Evolutionary conservation across 1,140 invertebrate genomes (phyloP).

Genomic region (Drosophila subpulchrella): DNA sequence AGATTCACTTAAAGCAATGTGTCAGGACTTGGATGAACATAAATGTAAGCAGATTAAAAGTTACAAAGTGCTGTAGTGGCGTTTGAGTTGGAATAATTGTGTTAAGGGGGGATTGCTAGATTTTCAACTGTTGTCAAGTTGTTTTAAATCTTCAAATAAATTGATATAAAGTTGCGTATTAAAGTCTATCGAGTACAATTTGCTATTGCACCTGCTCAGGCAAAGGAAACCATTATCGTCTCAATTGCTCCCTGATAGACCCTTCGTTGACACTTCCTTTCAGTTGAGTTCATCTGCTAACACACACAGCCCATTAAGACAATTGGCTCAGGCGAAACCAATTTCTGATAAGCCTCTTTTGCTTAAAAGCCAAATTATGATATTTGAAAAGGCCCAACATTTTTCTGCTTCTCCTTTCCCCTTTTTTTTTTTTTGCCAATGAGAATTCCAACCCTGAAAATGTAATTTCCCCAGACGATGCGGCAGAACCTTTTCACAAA

Average conservation of each 20-base stretch:
- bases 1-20: neutral
- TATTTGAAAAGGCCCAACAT: conserved; percentile 70
- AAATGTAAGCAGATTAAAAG: neutral
- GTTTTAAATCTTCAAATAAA: too few species aligned
- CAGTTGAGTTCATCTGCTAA: conserved; percentile 49
- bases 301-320: conserved; percentile 71
- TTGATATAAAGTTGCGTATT: conserved; percentile 3
- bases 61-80: neutral
- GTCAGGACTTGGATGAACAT: too few species aligned
- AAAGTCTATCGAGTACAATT: conserved; percentile 8
- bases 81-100: neutral
- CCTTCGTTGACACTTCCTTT: conserved; percentile 48
- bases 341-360: conserved; percentile 82
- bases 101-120: too few species aligned
- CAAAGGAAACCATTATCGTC: conserved; percentile 31
- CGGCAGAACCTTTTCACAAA: conserved; percentile 56
- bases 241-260: conserved; percentile 27
- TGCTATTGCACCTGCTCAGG: conserved; percentile 22
- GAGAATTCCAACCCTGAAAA: conserved; percentile 40
- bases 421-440: conserved; percentile 16
- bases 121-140: too few species aligned
- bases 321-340: conserved; percentile 78
- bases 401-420: conserved; percentile 23
- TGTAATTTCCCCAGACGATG: conserved; percentile 80
- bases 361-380: conserved; percentile 81